Evolutionary conservation across 2,113 vertebrate species (phyloP), one percentile per base, ranked within the genome.

Genomic region (Misgurnus mizolepis): DNA sequence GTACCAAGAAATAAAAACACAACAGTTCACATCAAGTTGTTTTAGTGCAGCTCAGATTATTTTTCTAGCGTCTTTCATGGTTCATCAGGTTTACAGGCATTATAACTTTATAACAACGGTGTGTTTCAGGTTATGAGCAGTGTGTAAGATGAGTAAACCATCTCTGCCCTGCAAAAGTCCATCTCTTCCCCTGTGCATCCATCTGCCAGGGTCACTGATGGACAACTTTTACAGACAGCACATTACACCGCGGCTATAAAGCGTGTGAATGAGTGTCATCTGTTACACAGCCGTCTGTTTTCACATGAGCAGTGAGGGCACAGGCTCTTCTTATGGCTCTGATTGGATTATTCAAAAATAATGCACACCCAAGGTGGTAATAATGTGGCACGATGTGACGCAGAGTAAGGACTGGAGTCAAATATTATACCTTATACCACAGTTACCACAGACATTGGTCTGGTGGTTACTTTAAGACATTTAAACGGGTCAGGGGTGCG

Each of bases 61-160:
- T 53, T 55, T 47, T 76, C 8, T 7, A 7, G 60, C 53, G 14
- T 66, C 17, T 76, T 66, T 55, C 34, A 66, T 64, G 62, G 45
- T 53, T 66, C 18, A 18, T 71, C 67, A 55, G 41, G 45, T 64
- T 65, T 71, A 80, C 45, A 17, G 43, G 60, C 47, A 11, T n/a
- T 58, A 60, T 56, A 55, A 66, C 68, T 43, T 71, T 82, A 79
- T 83, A 79, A 79, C 17, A 45, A 65, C 64, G 61, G 8, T 67
- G 49, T 70, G 60, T 65, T 18, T 22, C 12, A 62, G 40, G 72
- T 58, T 50, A 17, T 78, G 53, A 67, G 68, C 53, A 6, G 8
- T 61, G n/a, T 62, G 84, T 86, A 85, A 79, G 88, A 91, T 88
- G 87, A 70, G 73, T 88, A 85, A 89, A 92, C 87, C 91, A 89